Evolutionary conservation across 2,888 invertebrate species (phyloP), one percentile per base, ranked within the genome.

Genomic region (Spatulosminthurus flaviceps): DNA sequence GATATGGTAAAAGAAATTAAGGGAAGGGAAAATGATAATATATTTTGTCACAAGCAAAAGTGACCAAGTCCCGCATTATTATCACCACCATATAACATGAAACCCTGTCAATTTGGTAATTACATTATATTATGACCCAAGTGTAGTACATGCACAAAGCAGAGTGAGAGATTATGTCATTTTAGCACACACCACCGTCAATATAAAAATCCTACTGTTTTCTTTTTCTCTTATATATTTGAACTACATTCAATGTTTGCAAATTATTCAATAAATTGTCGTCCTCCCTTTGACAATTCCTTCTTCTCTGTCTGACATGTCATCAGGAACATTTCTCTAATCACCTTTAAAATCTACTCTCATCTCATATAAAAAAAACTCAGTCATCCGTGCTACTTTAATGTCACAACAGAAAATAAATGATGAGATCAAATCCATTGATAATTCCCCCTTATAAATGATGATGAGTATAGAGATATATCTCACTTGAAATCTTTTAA

Each of bases 401-500:
- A 7, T 28, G 67, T 67, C 67, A 67, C 26, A 67, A 67, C 67
- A 67, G 16, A 51, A 13, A 4, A 51, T n/a, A 13, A 34, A 2
- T n/a, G 16, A 51, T 51, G 16, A 51, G 51, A 51, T 51, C 51
- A 51, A 51, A n/a, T 19, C 16, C 16, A 51, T n/a, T n/a, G n/a
- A n/a, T n/a, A n/a, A n/a, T n/a, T n/a, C n/a, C n/a, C n/a, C n/a
- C n/a, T n/a, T n/a, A n/a, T n/a, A n/a, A n/a, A n/a, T n/a, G n/a
- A n/a, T n/a, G n/a, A n/a, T n/a, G n/a, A n/a, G n/a, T 51, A 51
- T 19, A 51, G 16, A 51, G 51, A 13, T n/a, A n/a, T n/a, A n/a
- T n/a, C n/a, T n/a, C n/a, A n/a, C 41, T 41, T 41, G 41, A 41
- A 51, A 51, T 51, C n/a, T n/a, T n/a, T 51, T n/a, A 51, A 51